Conservation (phyloP, 2,797 vertebrate genomes). For the Scleropages formosus region DNA sequence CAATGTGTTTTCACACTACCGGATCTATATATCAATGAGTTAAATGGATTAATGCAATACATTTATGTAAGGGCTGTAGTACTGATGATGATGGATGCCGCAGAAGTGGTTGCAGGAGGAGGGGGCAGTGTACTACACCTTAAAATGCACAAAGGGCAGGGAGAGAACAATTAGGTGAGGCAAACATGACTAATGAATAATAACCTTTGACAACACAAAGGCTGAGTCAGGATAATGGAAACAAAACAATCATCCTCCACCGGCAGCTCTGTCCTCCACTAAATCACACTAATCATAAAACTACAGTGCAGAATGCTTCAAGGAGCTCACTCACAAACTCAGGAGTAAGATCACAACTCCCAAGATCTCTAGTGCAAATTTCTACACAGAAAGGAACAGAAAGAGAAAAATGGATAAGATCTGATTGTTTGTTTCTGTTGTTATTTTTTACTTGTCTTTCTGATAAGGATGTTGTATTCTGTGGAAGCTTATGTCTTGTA, state of each 20-base stretch:
- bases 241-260: neutral
- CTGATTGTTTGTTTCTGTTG: too few relatives aligned
- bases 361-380: too few relatives aligned
- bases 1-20: neutral
- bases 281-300: conserved; percentile 7
- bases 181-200: neutral
- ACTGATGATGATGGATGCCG: neutral
- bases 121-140: neutral
- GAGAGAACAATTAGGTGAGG: conserved; percentile 25
- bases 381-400: too few relatives aligned
- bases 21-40: neutral
- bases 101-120: neutral
- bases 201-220: conserved; percentile 3
- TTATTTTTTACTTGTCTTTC: too few relatives aligned
- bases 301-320: too few relatives aligned
- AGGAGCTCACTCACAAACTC: too few relatives aligned
- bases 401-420: too few relatives aligned
- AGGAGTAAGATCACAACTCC: too few relatives aligned
- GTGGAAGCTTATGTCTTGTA: too few relatives aligned
- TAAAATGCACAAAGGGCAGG: conserved; percentile 2
- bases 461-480: too few relatives aligned
- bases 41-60: neutral
- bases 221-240: neutral
- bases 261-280: neutral
- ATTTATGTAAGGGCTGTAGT: neutral